phyloP scores from a whole-genome alignment of 2,113 vertebrate genomes.

The Oncorhynchus tshawytscha region DNA sequence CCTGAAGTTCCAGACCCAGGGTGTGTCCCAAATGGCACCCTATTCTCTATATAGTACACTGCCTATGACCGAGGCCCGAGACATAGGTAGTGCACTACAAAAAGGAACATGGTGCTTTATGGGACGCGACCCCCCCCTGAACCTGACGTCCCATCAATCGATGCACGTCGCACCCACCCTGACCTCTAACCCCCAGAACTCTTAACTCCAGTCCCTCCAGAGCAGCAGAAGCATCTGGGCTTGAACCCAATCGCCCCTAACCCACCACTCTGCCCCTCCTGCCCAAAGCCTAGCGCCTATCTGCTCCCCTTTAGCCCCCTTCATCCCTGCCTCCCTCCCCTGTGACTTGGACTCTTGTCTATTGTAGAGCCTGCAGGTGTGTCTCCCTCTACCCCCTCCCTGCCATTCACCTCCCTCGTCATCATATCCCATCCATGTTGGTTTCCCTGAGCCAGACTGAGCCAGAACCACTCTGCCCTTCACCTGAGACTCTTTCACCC shows the following conservation, averaged over 20 bases:
- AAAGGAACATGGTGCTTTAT: too few species aligned
- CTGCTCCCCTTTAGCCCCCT: not conserved
- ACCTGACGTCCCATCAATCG: not conserved
- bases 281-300: not conserved
- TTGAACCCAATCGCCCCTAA: constrained; percentile 16
- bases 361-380: constrained; percentile 60
- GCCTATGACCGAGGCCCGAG: too few species aligned
- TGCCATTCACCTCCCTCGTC: constrained; percentile 8
- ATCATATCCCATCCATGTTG: constrained; percentile 24
- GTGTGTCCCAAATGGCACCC: not conserved
- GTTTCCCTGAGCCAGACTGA: constrained; percentile 50
- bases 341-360: constrained; percentile 55
- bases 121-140: too few species aligned
- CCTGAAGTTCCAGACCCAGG: constrained; percentile 65
- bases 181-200: not conserved
- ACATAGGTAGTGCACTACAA: too few species aligned
- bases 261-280: not conserved
- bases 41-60: not conserved
- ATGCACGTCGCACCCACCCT: not conserved
- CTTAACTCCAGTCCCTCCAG: not conserved
- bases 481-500: constrained; percentile 59
- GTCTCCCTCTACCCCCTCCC: constrained; percentile 11
- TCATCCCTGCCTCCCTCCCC: not conserved
- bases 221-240: constrained; percentile 14
- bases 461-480: constrained; percentile 40